Conservation (phyloP, 2,888 invertebrate genomes). For the Pseudococcus viburni region DNA sequence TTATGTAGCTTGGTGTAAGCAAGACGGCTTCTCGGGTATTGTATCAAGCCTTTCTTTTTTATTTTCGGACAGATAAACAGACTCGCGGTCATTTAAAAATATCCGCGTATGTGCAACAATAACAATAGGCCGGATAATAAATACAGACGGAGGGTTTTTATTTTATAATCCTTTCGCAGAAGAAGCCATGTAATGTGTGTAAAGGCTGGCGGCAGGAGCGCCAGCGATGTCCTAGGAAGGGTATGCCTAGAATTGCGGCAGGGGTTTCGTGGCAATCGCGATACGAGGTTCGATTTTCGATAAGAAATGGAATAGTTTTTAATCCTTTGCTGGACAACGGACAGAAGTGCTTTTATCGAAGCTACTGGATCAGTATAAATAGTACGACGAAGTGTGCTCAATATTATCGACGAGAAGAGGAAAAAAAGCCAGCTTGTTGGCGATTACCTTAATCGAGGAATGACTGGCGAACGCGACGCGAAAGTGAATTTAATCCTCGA, state of each 20-base stretch:
- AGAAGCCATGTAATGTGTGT: conserved; percentile 10
- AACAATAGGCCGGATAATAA: neutral
- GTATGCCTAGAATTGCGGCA: neutral
- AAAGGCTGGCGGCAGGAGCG: neutral
- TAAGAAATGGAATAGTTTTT: conserved; percentile 16
- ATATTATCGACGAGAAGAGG: neutral
- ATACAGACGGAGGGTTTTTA: neutral
- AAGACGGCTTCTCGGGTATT: neutral
- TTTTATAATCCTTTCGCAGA: conserved; percentile 10
- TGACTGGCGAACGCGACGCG: conserved; percentile 18
- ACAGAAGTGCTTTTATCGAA: neutral
- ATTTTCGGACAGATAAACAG: neutral
- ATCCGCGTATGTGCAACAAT: neutral
- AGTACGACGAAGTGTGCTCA: neutral
- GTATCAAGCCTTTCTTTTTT: conserved; percentile 16
- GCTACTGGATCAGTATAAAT: neutral
- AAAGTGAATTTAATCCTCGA: conserved; percentile 40
- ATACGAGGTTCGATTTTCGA: conserved; percentile 13
- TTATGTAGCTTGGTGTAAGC: neutral
- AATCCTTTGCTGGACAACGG: conserved; percentile 14
- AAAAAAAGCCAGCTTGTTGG: neutral
- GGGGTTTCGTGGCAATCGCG: neutral
- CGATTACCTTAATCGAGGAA: neutral
- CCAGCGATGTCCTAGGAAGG: neutral
- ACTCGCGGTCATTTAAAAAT: neutral